Base-by-base conservation (phyloP, 1,140 invertebrate species). In the Drosophila arawakana region DNA sequence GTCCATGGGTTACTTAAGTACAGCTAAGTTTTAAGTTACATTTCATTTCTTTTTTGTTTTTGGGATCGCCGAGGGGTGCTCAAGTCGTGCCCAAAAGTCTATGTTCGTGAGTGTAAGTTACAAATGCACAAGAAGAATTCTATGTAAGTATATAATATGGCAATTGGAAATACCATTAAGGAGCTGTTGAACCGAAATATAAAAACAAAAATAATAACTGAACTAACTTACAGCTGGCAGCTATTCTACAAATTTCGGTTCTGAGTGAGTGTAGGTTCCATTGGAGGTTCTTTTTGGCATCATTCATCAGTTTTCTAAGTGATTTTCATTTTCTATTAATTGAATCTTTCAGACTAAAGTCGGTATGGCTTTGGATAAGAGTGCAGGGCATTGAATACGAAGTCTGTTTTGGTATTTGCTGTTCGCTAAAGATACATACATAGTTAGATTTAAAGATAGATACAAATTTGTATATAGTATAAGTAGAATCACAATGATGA, bases 401-500 rank as follows among this genome's bases (percentile, higher is more conserved):
- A 34, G 57, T 61, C 34, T 47, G 44, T 59, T 50, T 76, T 62
- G 46, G 60, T 30, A 10, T 46, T 41, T 70, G 60, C 34, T 62
- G 37, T 58, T 62, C 10, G 15, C 35, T 62, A 63, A 65, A 55
- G 21, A 62, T 47, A 78, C 65, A 58, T 78, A 57, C 70, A 50
- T 71, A 72, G 7, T 54, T 59, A 58, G 55, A 35, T 76, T 11
- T 59, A 58, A 71, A 60, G 50, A 59, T 69, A 50, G 21, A 43
- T 52, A 49, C 13, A 43, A 30, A 63, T 52, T 34, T 74, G 58
- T 11, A 47, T 71, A 65, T 54, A 30, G 49, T 73, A 73, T 46
- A 71, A 7, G 73, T 76, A 77, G 47, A 84, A 85, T 84, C 81
- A 85, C 81, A 84, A 85, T 78, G 63, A 80, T 74, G 71, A 84